Percentiles rank a stretch among this genome's conserved stretches.
Conservation (phyloP, 2,113 vertebrate species). For the Centropus bengalensis region DNA sequence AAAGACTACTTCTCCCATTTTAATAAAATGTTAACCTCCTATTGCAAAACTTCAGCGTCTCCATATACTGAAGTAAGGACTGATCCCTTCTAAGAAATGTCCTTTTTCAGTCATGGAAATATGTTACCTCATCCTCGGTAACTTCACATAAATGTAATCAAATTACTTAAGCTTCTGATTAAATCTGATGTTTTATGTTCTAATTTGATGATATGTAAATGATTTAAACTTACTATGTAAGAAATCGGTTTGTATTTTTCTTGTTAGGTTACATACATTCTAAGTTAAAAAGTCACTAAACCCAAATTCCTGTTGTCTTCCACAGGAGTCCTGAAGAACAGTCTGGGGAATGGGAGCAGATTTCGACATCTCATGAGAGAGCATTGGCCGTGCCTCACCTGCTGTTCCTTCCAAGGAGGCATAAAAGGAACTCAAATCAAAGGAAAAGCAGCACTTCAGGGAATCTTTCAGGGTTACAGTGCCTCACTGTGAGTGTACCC, state of each 20-base stretch:
- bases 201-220: not conserved
- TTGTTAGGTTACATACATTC: not conserved
- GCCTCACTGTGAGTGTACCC: not conserved
- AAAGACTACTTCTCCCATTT: not conserved
- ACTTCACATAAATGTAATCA: not conserved
- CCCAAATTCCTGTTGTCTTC: not conserved
- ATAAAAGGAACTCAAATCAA: not conserved
- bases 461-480: not conserved
- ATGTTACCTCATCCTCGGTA: not conserved
- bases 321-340: not conserved
- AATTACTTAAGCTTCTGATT: not conserved
- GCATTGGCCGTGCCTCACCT: not conserved
- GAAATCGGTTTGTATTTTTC: not conserved
- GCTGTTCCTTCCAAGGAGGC: not conserved
- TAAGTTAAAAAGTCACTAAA: not conserved
- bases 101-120: not conserved
- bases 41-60: not conserved
- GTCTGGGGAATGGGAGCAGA: not conserved
- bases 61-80: not conserved
- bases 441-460: not conserved
- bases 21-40: not conserved
- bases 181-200: not conserved
- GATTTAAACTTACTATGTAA: not conserved
- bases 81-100: not conserved
- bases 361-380: not conserved